phyloP scores from a whole-genome alignment of 2,797 vertebrate genomes.

The Leontopithecus rosalia region DNA sequence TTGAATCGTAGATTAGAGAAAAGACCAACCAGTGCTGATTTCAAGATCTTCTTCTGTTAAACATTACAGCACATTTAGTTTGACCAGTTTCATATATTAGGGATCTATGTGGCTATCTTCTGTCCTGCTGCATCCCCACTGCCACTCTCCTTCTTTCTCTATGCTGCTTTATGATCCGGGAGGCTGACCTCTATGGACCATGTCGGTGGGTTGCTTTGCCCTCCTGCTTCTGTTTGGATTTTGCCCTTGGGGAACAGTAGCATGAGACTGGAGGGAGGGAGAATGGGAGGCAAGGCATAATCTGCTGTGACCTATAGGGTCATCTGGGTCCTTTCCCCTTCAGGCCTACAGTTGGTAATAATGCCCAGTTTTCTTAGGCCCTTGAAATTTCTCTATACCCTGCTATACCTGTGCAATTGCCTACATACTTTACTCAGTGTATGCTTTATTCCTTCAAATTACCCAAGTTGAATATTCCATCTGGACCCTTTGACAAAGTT shows the following conservation, averaged over 20 bases:
- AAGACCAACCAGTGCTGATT: not conserved
- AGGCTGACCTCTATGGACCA: not conserved
- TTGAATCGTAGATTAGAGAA: not conserved
- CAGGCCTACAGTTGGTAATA: not conserved
- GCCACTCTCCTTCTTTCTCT: not conserved
- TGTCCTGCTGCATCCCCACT: not conserved
- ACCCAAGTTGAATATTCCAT: constrained; percentile 26
- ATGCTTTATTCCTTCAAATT: constrained; percentile 45
- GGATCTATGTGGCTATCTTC: not conserved
- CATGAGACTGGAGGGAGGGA: not conserved
- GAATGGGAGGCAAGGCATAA: not conserved
- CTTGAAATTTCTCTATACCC: not conserved
- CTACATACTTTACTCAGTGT: not conserved
- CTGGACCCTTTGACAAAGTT: constrained; percentile 57
- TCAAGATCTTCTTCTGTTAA: not conserved
- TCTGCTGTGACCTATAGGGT: not conserved
- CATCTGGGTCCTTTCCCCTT: not conserved
- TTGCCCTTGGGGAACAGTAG: not conserved
- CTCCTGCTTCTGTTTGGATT: not conserved
- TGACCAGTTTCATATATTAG: not conserved
- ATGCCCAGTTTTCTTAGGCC: not conserved
- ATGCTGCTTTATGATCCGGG: not conserved
- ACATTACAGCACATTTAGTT: not conserved
- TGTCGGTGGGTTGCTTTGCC: not conserved
- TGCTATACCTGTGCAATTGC: constrained; percentile 34